Evolutionary conservation across 2,888 invertebrate genomes (phyloP), one percentile per base, ranked within the genome.

Genomic region (Atrina japonica): DNA sequence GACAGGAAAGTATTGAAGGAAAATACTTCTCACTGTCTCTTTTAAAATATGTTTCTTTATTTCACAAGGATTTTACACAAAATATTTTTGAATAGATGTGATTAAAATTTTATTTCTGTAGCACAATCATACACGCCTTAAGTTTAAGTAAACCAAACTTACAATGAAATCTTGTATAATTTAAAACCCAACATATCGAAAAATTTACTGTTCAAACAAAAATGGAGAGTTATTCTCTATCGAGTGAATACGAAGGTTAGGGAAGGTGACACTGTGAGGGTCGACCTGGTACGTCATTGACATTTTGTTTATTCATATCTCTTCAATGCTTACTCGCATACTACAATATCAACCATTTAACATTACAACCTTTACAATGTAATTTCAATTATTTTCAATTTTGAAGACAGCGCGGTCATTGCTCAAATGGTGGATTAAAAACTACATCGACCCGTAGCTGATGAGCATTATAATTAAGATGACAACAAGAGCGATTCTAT

Each of bases 281-380:
- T 35, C 35, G 35, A 5, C 35, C 35, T 7, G 35, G 35, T 35
- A 35, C 35, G 11, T 35, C 35, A 35, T 35, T 35, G 35, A 35
- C 35, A 35, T 35, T 35, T 35, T 35, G 35, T 35, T 35, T 35
- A 35, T 35, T 35, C 35, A 35, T 35, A 35, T 7, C 35, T 35
- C 35, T 11, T 35, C 35, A 35, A 35, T 35, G 35, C 35, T 35
- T 35, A 25, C 30, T 40, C 55, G 35, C 14, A 16, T 30, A 56
- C 35, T 29, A 56, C 55, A 56, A 56, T 35, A 56, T 21, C 23
- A 35, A 14, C 35, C 55, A 40, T 56, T 56, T 56, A 56, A 56
- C 55, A 56, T 55, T 65, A 53, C n/a, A 55, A 65, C 65, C 50
- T 25, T 53, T 43, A 11, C 53, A 35, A 35, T 35, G 35, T 35